Evolutionary conservation across 2,113 vertebrate species (phyloP).

Genomic region (Upupa epops): DNA sequence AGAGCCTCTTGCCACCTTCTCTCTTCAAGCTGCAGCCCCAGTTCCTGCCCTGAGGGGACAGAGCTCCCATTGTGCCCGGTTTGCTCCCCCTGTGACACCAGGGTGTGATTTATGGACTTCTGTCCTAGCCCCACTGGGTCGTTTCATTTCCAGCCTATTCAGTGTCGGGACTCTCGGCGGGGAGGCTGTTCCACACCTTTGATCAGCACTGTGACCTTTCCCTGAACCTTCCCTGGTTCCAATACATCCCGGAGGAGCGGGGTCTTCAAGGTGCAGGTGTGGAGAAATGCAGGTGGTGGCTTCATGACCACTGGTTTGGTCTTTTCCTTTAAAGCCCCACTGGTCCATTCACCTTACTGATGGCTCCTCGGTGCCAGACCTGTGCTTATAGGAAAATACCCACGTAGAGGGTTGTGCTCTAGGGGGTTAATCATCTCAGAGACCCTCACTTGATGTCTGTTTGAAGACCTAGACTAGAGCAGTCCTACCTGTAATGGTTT

Average conservation of each 20-base stretch:
- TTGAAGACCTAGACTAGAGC: not conserved
- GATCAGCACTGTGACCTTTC: constrained; percentile 52
- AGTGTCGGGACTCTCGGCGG: not conserved
- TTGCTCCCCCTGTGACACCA: not conserved
- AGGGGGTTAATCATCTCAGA: not conserved
- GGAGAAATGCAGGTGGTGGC: not conserved
- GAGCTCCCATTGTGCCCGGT: constrained; percentile 13
- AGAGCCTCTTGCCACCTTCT: not conserved
- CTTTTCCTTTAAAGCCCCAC: not conserved
- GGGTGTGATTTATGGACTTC: constrained; percentile 27
- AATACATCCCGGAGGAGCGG: not conserved
- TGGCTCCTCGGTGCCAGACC: not conserved
- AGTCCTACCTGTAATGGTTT: too few relatives aligned
- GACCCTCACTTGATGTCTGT: not conserved
- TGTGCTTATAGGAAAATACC: not conserved
- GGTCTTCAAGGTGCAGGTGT: not conserved
- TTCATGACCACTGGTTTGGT: not conserved
- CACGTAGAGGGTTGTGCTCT: not conserved
- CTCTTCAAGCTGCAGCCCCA: rapidly evolving
- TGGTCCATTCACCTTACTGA: not conserved
- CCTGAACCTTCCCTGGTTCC: constrained; percentile 19
- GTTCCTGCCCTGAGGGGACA: not conserved
- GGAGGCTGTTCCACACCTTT: constrained; percentile 51
- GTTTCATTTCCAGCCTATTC: constrained; percentile 6
- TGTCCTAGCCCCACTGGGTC: not conserved